These are phyloP conservation scores for Nemopilema nomurai DNA, from an alignment of 30 jellyfish, hydroid and myxozoan species.

Conservation along the genomic window DNA sequence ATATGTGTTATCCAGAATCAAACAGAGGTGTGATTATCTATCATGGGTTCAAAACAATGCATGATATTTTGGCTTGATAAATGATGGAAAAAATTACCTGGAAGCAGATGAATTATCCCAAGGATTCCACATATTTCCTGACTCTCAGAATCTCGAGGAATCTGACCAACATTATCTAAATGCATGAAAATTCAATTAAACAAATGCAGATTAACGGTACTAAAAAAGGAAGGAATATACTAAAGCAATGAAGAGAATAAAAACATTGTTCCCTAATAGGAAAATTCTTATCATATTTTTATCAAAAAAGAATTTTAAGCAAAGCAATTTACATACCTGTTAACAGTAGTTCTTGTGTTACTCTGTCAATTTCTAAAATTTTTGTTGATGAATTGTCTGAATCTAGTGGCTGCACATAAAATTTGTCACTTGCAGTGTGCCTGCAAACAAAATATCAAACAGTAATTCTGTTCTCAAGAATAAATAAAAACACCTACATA, in stretches of 20 bases:
- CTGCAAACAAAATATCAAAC: constrained; percentile 53
- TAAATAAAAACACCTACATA: too few species aligned
- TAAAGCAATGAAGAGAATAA: too few species aligned
- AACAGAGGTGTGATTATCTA: too few species aligned
- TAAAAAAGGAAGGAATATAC: too few species aligned
- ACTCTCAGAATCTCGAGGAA: constrained; percentile 79
- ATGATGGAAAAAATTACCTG: constrained; percentile 81
- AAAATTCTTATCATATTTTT: too few species aligned
- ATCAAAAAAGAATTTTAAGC: background rate
- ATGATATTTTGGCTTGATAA: background rate
- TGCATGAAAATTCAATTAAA: background rate
- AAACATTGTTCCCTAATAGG: too few species aligned
- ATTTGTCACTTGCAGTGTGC: constrained; percentile 82
- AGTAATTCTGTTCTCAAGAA: background rate
- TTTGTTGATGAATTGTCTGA: constrained; percentile 58
- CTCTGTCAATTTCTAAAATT: constrained; percentile 89
- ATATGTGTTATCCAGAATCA: too few species aligned
- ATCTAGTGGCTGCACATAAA: constrained; percentile 90
- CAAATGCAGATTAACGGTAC: too few species aligned
- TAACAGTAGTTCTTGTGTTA: constrained; percentile 77
- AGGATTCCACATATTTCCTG: constrained; percentile 95
- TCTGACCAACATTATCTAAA: constrained; percentile 88
- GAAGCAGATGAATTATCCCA: constrained; percentile 80
- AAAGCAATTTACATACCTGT: constrained; percentile 44
- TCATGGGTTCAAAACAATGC: too few species aligned